Percentiles rank a stretch among this genome's conserved stretches.
phyloP scores from a whole-genome alignment of 2,797 vertebrate species.

The Catostomus latipinnis region DNA sequence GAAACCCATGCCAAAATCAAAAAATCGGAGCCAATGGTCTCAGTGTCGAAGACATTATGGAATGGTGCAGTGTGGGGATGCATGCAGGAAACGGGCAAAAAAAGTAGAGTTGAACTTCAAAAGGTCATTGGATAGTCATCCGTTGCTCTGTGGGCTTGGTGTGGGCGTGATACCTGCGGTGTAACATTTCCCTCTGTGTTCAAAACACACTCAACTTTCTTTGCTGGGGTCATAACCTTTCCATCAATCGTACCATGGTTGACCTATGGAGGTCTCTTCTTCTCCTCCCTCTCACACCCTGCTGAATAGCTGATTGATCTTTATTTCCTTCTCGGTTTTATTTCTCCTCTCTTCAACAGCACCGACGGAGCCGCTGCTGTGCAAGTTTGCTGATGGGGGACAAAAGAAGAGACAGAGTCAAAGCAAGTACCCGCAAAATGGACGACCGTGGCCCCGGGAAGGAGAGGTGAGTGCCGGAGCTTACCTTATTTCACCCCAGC shows the following conservation, averaged over 20 bases:
- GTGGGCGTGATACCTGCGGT: conserved; percentile 55
- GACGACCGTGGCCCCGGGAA: conserved; percentile 95
- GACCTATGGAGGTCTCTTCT: conserved; percentile 54
- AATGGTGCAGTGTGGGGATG: neutral
- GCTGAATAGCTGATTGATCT: conserved; percentile 51
- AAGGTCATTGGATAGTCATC: conserved; percentile 53
- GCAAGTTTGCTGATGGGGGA: conserved; percentile 98
- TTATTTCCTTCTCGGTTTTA: conserved; percentile 21
- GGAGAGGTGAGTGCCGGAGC: conserved; percentile 88
- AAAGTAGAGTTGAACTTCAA: conserved; percentile 61
- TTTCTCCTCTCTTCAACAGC: conserved; percentile 76
- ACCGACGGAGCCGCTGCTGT: conserved; percentile 95
- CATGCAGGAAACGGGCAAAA: conserved; percentile 44
- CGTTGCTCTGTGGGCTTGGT: conserved; percentile 35
- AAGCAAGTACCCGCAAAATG: conserved; percentile 98
- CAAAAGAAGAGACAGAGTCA: conserved; percentile 99
- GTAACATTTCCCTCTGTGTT: conserved; percentile 60
- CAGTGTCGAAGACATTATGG: conserved; percentile 33
- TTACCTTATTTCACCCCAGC: neutral
- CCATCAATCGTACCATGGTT: conserved; percentile 48
- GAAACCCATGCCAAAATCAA: conserved; percentile 65
- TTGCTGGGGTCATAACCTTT: conserved; percentile 53
- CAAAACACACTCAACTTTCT: conserved; percentile 48
- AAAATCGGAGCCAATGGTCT: conserved; percentile 69
- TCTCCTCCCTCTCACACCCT: conserved; percentile 32